These are phyloP conservation scores for Cynoglossus semilaevis DNA, from an alignment of 2,113 vertebrate species.

Conservation along the genomic window DNA sequence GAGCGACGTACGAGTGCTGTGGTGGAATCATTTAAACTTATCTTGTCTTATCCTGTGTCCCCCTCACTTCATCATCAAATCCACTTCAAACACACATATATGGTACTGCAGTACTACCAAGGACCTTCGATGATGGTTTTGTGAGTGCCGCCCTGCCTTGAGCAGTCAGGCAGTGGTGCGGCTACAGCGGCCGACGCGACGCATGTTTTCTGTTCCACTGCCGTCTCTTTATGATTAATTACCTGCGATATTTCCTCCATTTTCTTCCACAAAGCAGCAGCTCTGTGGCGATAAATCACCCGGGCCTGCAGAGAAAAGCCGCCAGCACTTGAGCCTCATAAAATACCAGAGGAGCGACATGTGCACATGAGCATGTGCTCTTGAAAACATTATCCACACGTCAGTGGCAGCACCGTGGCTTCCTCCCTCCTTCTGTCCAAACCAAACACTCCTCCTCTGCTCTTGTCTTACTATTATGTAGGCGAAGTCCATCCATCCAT, in stretches of 20 bases:
- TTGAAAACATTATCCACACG: conserved; percentile 33
- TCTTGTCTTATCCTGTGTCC: too few species aligned
- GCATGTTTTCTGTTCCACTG: background rate
- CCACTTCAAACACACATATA: too few species aligned
- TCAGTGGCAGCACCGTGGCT: conserved; percentile 1
- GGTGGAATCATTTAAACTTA: too few species aligned
- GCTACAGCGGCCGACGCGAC: too few species aligned
- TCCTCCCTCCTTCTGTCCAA: conserved; percentile 14
- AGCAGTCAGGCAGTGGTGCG: too few species aligned
- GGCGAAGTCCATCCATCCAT: too few species aligned
- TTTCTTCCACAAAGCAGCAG: conserved; percentile 30
- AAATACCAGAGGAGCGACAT: conserved; percentile 3
- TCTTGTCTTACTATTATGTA: conserved; percentile 51
- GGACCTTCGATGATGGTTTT: too few species aligned
- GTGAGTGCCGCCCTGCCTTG: too few species aligned
- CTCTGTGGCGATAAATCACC: conserved; percentile 21
- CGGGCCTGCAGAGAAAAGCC: conserved; percentile 11
- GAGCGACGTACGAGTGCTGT: too few species aligned
- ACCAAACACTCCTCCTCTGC: background rate
- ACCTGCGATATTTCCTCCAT: conserved; percentile 33
- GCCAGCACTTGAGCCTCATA: conserved; percentile 8
- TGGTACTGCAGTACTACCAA: too few species aligned
- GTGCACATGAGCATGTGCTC: conserved; percentile 17
- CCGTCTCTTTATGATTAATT: conserved; percentile 30
- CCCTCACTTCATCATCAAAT: too few species aligned